Conservation (phyloP, 2,888 invertebrate genomes). For the Stenodera caucasica region DNA sequence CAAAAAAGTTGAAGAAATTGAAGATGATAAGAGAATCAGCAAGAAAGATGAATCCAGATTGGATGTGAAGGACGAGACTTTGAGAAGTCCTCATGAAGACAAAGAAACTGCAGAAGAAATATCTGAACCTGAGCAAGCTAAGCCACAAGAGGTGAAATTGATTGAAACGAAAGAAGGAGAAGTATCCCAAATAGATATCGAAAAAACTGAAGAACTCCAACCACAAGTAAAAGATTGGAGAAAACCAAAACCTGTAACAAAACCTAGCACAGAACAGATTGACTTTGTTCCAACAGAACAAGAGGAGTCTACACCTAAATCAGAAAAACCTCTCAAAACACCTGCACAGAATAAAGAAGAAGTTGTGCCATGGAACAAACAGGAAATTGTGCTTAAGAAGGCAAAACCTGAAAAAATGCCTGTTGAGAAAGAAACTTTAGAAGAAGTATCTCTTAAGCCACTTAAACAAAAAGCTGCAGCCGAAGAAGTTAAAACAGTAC, state of each 20-base stretch:
- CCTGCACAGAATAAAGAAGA: slow-evolving; percentile 40
- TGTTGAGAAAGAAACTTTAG: slow-evolving; percentile 59
- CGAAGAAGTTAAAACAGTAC: slow-evolving; percentile 35
- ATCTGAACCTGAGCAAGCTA: slow-evolving; percentile 14
- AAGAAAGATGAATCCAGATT: slow-evolving; percentile 3
- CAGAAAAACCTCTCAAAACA: slow-evolving; percentile 55
- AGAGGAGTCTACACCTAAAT: slow-evolving; percentile 8
- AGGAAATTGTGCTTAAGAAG: slow-evolving; percentile 60
- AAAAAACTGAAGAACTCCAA: slow-evolving; percentile 37
- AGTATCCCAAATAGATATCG: slow-evolving; percentile 31
- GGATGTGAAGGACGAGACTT: slow-evolving; percentile 1
- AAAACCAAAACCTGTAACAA: slow-evolving; percentile 29
- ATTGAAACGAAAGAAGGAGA: slow-evolving; percentile 37
- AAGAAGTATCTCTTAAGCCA: slow-evolving; percentile 58
- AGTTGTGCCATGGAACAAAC: slow-evolving; percentile 62
- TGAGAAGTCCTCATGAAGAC: slow-evolving; percentile 11
- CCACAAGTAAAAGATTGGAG: slow-evolving; percentile 39
- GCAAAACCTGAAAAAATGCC: slow-evolving; percentile 54
- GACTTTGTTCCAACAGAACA: slow-evolving; percentile 10
- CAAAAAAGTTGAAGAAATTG: slow-evolving; percentile 28
- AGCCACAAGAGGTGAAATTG: slow-evolving; percentile 17
- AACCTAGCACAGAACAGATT: slow-evolving; percentile 5
- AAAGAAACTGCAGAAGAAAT: slow-evolving; percentile 9
- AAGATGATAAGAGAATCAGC: no score
- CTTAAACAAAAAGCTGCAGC: slow-evolving; percentile 33